phyloP scores from a whole-genome alignment of 2,113 vertebrate species.

The Cariama cristata region DNA sequence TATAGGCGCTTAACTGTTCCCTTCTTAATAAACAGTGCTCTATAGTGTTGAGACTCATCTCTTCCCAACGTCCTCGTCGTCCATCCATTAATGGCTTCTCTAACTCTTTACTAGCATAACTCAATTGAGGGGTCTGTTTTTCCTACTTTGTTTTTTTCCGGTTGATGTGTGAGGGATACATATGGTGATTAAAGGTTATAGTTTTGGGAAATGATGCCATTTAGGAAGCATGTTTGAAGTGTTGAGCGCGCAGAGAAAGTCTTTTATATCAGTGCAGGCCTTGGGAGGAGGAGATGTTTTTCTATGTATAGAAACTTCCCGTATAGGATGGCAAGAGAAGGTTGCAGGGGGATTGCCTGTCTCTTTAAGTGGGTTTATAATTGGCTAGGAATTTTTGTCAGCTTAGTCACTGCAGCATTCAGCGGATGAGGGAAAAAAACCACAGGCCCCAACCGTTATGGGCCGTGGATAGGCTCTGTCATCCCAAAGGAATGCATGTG shows the following conservation, averaged over 20 bases:
- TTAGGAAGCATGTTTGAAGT: conserved; percentile 43
- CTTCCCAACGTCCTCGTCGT: not conserved
- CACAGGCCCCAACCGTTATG: conserved; percentile 76
- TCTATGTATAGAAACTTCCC: conserved; percentile 70
- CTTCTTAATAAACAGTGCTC: not conserved
- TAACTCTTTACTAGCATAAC: not conserved
- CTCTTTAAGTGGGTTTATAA: conserved; percentile 79
- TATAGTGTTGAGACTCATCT: not conserved
- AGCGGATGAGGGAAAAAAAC: conserved; percentile 76
- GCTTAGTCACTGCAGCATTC: conserved; percentile 78
- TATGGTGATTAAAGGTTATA: not conserved
- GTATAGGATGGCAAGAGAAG: conserved; percentile 57
- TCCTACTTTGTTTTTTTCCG: fast-evolving
- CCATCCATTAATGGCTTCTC: not conserved
- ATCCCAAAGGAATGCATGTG: conserved; percentile 83
- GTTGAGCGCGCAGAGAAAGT: not conserved
- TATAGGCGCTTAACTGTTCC: not conserved
- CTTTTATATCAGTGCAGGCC: conserved; percentile 9
- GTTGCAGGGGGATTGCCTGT: conserved; percentile 65
- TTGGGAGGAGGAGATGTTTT: conserved; percentile 51
- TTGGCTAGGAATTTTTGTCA: conserved; percentile 78
- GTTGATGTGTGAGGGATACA: not conserved
- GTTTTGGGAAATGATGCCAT: conserved; percentile 56
- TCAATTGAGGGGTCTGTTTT: not conserved
- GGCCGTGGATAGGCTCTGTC: conserved; percentile 78